A percentile compares a stretch with the other conserved stretches of the same genome.
These are phyloP conservation scores for Hermaeophaga mercurialis DNA, from an alignment of 2,888 invertebrate species.

Conservation along the genomic window DNA sequence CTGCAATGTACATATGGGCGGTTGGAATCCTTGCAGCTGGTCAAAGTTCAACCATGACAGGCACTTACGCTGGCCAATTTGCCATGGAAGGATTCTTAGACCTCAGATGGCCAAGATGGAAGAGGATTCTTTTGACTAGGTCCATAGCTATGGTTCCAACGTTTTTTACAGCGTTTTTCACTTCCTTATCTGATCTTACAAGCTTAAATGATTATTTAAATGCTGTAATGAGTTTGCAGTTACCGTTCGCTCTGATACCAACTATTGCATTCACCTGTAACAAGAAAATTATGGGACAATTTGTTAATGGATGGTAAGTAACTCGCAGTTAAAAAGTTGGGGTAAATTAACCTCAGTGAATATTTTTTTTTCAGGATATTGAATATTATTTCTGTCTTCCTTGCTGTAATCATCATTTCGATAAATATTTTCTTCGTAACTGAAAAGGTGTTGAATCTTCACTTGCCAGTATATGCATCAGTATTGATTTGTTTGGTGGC, in stretches of 20 bases:
- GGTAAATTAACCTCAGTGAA: background rate
- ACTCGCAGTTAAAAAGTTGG: background rate
- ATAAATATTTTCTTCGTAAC: conserved; percentile 83
- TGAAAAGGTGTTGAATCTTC: conserved; percentile 60
- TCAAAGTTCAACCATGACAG: conserved; percentile 83
- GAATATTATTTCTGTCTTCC: conserved; percentile 67
- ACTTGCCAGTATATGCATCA: conserved; percentile 57
- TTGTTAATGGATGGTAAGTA: conserved; percentile 77
- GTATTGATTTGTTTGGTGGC: conserved; percentile 63
- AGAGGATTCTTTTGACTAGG: conserved; percentile 81
- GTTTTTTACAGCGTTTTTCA: conserved; percentile 70
- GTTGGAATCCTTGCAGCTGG: conserved; percentile 80
- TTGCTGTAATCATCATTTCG: conserved; percentile 71
- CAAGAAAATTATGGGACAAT: conserved; percentile 80
- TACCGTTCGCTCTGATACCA: conserved; percentile 87
- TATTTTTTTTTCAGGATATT: conserved; percentile 63
- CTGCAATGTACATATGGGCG: conserved; percentile 83
- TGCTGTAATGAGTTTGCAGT: conserved; percentile 82
- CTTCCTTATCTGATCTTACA: conserved; percentile 70
- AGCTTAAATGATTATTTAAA: conserved; percentile 84
- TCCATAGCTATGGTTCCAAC: conserved; percentile 81
- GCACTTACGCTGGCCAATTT: conserved; percentile 83
- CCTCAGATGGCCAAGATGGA: conserved; percentile 84
- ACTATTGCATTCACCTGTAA: conserved; percentile 86
- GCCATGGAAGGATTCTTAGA: conserved; percentile 90